Conservation (phyloP, 1,140 invertebrate species). For the Drosophila kanapiae region DNA sequence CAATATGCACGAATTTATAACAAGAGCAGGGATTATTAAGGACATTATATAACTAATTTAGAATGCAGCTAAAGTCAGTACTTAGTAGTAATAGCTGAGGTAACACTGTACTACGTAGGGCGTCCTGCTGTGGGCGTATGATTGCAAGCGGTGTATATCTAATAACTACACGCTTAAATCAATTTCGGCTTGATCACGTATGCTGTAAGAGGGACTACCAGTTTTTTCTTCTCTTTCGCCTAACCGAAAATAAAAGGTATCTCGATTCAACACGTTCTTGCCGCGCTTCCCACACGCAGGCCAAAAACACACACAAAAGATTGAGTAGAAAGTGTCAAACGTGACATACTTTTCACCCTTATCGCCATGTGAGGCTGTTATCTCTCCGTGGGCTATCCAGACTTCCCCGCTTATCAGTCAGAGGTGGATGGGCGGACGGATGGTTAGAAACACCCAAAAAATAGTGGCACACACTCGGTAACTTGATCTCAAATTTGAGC, state of each 20-base stretch:
- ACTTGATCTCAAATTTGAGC: slow-evolving; percentile 52
- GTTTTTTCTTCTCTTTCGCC: slow-evolving; percentile 17
- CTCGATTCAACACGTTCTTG: slow-evolving; percentile 57
- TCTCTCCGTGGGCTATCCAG: slow-evolving; percentile 28
- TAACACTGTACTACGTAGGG: slow-evolving; percentile 12
- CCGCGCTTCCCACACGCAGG: slow-evolving; percentile 35
- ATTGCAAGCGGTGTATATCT: slow-evolving; percentile 41
- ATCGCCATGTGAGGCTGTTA: slow-evolving; percentile 65
- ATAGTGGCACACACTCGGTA: slow-evolving; percentile 36
- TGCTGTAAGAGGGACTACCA: slow-evolving; percentile 23
- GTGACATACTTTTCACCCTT: slow-evolving; percentile 76
- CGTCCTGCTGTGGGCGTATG: slow-evolving; percentile 21
- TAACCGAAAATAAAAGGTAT: slow-evolving; percentile 43
- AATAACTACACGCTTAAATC: slow-evolving; percentile 70
- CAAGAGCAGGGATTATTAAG: neutral
- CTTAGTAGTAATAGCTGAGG: neutral
- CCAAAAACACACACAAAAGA: slow-evolving; percentile 9
- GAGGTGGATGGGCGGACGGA: slow-evolving; percentile 4
- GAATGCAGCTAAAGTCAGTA: neutral
- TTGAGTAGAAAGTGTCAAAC: slow-evolving; percentile 59
- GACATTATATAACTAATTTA: neutral
- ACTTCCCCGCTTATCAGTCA: slow-evolving; percentile 42
- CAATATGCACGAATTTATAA: neutral
- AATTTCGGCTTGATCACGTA: slow-evolving; percentile 70
- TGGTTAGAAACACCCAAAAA: slow-evolving; percentile 4